Conservation (phyloP, 2,113 vertebrate genomes). For the Narcine bancroftii region DNA sequence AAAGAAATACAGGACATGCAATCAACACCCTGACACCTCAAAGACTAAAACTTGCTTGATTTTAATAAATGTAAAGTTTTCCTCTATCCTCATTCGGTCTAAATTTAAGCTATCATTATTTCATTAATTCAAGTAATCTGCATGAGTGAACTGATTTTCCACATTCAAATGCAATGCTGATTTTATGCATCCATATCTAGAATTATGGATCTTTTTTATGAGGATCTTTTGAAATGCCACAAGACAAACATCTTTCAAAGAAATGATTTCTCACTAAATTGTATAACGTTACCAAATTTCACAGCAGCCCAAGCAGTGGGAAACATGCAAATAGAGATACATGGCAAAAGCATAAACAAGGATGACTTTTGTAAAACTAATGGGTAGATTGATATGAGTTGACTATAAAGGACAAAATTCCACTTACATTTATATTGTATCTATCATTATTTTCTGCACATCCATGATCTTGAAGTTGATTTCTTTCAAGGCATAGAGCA, state of each 20-base stretch:
- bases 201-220: background rate
- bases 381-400: background rate
- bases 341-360: conserved; percentile 19
- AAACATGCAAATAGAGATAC: background rate
- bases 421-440: background rate
- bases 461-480: background rate
- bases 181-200: background rate
- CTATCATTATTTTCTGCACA: conserved; percentile 13
- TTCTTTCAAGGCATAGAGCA: background rate
- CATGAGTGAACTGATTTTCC: background rate
- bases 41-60: background rate
- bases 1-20: background rate
- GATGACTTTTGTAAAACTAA: background rate
- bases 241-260: background rate
- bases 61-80: background rate
- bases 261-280: background rate
- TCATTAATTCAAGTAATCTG: background rate
- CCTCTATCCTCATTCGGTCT: too few species aligned
- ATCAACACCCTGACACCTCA: background rate
- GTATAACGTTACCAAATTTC: background rate
- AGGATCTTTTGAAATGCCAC: background rate
- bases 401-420: background rate
- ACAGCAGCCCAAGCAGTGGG: background rate
- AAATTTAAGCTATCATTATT: background rate
- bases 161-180: background rate